Evolutionary conservation across 2,888 invertebrate species (phyloP).

Genomic region (Scrobipalpa costella): DNA sequence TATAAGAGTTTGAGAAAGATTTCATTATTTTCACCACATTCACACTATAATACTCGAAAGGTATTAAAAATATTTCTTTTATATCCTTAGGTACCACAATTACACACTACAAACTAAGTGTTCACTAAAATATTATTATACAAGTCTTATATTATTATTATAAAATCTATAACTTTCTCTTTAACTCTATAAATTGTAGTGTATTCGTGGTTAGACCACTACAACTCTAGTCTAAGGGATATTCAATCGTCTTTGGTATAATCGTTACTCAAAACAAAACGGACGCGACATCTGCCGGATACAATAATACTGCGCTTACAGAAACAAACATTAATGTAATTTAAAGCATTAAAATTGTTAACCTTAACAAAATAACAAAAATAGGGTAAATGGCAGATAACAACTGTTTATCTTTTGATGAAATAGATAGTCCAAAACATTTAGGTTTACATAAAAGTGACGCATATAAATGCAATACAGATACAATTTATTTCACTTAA

Average conservation of each 20-base stretch:
- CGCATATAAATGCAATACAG: slow-evolving; percentile 1
- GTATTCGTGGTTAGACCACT: slow-evolving; percentile 47
- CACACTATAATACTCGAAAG: slow-evolving; percentile 67
- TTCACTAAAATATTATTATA: slow-evolving; percentile 67
- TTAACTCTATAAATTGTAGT: slow-evolving; percentile 60
- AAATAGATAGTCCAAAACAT: background rate
- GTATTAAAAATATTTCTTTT: slow-evolving; percentile 71
- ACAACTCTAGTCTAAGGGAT: slow-evolving; percentile 68
- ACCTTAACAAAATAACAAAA: slow-evolving; percentile 67
- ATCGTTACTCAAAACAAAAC: slow-evolving; percentile 71
- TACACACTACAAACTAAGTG: slow-evolving; percentile 50
- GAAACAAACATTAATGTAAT: slow-evolving; percentile 60
- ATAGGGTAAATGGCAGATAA: slow-evolving; percentile 58
- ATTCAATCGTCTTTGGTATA: slow-evolving; percentile 81
- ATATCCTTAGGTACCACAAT: slow-evolving; percentile 57
- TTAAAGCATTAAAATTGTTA: slow-evolving; percentile 69
- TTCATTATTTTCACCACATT: slow-evolving; percentile 20
- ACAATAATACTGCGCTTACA: slow-evolving; percentile 70
- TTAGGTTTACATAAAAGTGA: background rate
- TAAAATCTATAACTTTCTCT: slow-evolving; percentile 67
- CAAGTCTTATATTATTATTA: slow-evolving; percentile 70
- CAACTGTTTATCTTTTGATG: background rate
- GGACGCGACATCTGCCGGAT: slow-evolving; percentile 53
- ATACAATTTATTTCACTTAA: background rate
- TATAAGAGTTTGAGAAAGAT: background rate